Percentiles rank a stretch among this genome's conserved stretches.
Evolutionary conservation across 2,888 invertebrate species (phyloP).

Genomic region (Oxyteleia sp.): DNA sequence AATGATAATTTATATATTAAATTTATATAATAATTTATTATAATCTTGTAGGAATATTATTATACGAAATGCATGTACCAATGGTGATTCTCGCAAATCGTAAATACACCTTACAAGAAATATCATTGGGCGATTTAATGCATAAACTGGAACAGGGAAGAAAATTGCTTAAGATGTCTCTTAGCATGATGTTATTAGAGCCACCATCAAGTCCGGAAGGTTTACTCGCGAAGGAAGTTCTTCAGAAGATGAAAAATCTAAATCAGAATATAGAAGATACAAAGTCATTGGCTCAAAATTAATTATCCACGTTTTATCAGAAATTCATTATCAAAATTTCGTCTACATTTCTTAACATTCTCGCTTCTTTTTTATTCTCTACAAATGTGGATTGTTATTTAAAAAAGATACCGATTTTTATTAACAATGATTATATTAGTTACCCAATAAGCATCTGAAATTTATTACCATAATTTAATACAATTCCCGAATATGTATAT

Average conservation of each 20-base stretch:
- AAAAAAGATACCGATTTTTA: too few species aligned
- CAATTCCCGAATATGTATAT: too few species aligned
- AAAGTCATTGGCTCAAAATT: slow-evolving; percentile 65
- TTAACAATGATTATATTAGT: too few species aligned
- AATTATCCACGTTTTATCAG: background rate
- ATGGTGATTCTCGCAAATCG: slow-evolving; percentile 90
- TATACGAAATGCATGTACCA: slow-evolving; percentile 93
- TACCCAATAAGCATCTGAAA: too few species aligned
- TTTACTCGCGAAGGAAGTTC: slow-evolving; percentile 90
- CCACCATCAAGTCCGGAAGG: slow-evolving; percentile 92
- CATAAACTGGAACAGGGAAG: slow-evolving; percentile 89
- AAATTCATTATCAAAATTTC: too few species aligned
- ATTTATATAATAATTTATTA: slow-evolving; percentile 10
- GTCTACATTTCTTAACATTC: too few species aligned
- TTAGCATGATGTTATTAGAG: slow-evolving; percentile 91
- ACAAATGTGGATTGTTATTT: too few species aligned
- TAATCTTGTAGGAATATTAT: slow-evolving; percentile 90
- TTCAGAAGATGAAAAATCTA: slow-evolving; percentile 90
- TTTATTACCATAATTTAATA: too few species aligned
- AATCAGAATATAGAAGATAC: slow-evolving; percentile 88
- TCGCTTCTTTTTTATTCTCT: too few species aligned
- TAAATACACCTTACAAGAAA: slow-evolving; percentile 89
- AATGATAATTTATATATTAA: slow-evolving; percentile 3
- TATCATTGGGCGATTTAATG: slow-evolving; percentile 89
- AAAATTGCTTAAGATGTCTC: slow-evolving; percentile 89